Conservation (phyloP, 2,797 vertebrate species). For the Rhodeus uyekii region DNA sequence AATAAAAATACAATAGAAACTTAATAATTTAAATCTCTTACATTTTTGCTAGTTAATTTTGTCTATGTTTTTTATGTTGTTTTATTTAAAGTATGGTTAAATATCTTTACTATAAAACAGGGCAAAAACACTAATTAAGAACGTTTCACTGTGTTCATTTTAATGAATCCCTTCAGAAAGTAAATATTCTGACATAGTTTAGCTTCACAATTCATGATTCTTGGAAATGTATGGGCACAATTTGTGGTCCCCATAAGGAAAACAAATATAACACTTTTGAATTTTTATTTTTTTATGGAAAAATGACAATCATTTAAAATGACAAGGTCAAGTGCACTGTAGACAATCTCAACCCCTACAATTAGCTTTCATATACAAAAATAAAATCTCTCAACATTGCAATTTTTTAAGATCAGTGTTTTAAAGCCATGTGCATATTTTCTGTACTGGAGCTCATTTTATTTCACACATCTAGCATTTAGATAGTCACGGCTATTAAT, state of each 20-base stretch:
- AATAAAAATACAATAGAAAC: too few relatives aligned
- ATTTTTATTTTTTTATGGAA: too few relatives aligned
- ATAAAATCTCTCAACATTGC: slow-evolving; percentile 21
- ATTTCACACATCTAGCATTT: slow-evolving; percentile 60
- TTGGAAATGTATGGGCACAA: too few relatives aligned
- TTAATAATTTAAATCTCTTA: neutral
- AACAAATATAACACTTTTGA: too few relatives aligned
- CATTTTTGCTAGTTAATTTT: neutral
- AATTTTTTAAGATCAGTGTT: neutral
- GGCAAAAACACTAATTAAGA: neutral
- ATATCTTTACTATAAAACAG: neutral
- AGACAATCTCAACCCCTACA: neutral
- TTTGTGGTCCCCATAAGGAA: too few relatives aligned
- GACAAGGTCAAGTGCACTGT: too few relatives aligned
- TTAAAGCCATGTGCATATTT: slow-evolving; percentile 5
- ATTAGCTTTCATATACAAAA: slow-evolving; percentile 58
- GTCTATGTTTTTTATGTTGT: neutral
- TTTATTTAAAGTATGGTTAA: neutral
- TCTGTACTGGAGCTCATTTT: slow-evolving; percentile 59
- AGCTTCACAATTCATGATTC: neutral
- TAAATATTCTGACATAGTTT: neutral
- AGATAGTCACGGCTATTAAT: slow-evolving; percentile 70
- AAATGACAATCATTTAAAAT: too few relatives aligned
- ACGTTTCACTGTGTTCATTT: neutral
- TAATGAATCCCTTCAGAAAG: neutral